Evolutionary conservation across 2,797 vertebrate species (phyloP), one percentile per base, ranked within the genome.

Genomic region (Manis javanica): DNA sequence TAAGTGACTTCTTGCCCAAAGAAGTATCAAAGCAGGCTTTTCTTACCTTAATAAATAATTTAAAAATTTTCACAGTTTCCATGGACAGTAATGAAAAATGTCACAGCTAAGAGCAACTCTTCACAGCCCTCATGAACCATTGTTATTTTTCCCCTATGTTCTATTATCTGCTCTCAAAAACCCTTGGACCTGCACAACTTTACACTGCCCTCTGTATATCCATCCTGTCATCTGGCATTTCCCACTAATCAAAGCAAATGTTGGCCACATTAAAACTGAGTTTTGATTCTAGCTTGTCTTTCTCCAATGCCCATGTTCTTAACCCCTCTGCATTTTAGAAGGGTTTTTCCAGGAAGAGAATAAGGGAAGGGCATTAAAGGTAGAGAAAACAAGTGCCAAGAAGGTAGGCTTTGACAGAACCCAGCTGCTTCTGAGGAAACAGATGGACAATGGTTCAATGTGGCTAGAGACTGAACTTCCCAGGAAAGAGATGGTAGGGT

Each of bases 1-100:
- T 75, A 92, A 75, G 29, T 42, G 63, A 69, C 69, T 92, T 88
- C 69, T 92, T 88, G 69, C 53, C 55, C 79, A 77, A 86, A 29
- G 78, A 90, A 89, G 37, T 84, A 34, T 64, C 8, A 92, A 31
- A 71, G 64, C 21, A 92, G 46, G 59, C 29, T 37, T 92, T 92
- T 92, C 37, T 77, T 42, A 31, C 15, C 16, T 57, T 72, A 55
- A 57, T 10, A 63, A 94, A 85, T 77, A 63, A 77, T 39, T 82
- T 24, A 85, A 55, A 42, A 81, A 16, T 94, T 37, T 68, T 39
- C 13, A 21, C 14, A 31, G 26, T 95, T 81, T 95, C 51, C 51
- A 18, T 86, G 66, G 39, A 66, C 37, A n/a, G 49, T 64, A n/a
- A 81, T 37, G 57, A 37, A 49, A 87, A 87, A 75, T n/a, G 82